Base-by-base conservation (phyloP, 2,113 vertebrate genomes). In the Cairina moschata region DNA sequence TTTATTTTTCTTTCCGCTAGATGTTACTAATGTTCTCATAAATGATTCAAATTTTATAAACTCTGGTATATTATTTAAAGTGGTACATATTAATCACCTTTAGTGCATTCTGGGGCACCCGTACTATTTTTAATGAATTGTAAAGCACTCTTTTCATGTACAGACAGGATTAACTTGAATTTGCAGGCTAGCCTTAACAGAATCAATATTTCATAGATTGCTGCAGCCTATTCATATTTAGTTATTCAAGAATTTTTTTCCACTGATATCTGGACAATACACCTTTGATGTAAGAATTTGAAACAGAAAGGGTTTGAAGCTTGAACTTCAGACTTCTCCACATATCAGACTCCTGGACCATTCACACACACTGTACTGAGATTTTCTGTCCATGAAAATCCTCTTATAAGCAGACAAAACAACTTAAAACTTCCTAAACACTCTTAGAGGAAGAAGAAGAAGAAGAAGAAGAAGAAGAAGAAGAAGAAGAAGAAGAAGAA, bases 61-160 rank as follows among this genome's bases (percentile, higher is more conserved):
- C 38, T 1, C 0, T 14, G 90, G 83, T 58, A 29, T 94, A 68
- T 91, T 94, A 77, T 86, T 96, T 86, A 13, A 93, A 91, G 87
- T n/a, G 67, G 46, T 71, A 46, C 52, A 46, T 84, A 91, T 91
- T 90, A 90, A 93, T 90, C 83, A 91, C 38, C 63, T 86, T 90
- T 62, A 83, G 67, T 63, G 67, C 79, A 20, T 88, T 88, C 78
- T 34, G 13, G 56, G 54, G 66, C 34, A 72, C 21, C 34, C 38
- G 21, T 40, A 60, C 32, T 83, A 40, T 48, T 90, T 91, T 87
- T 66, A 94, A 94, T 50, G 75, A 83, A 73, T 90, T 90, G 58
- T 90, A 77, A 91, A 90, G 54, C 63, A 36, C 38, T 69, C 29
- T 69, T 85, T 36, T 73, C 26, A 23, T 66, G 50, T 32, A 56